Evolutionary conservation across 37 sponge, comb jelly and placozoan species (phyloP), one percentile per base, ranked within the genome.

Genomic region (Halisarca cf. caerulea): DNA sequence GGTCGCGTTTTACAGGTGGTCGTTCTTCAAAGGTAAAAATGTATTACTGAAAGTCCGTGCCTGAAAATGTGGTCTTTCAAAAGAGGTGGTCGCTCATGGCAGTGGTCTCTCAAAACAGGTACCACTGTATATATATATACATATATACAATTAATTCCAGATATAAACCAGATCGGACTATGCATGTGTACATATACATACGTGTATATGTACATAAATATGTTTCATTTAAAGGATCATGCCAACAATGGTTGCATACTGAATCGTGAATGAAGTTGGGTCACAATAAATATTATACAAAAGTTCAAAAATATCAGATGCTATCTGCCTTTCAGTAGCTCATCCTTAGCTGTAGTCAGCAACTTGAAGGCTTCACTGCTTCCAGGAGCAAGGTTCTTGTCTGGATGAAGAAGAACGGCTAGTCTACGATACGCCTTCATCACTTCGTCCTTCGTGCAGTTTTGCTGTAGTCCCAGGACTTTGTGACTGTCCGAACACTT

Each of bases 291-390:
- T n/a, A n/a, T n/a, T 30, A 66, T 66, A 30, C 21, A 73, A 30
- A 73, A 73, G 58, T 45, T 54, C 58, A 77, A 41, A 69, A 85
- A 72, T 78, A 11, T 59, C 9, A 62, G 5, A 7, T 30, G 30
- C 64, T 80, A 81, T 81, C 45, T 70, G 0, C 39, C 80, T 62
- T 38, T 87, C 27, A 94, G 66, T 4, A 94, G 47, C 4, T 88
- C 88, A 45, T 87, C 95, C 61, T 83, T 91, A 17, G 97, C 97
- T 57, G 62, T 68, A 21, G 83, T 83, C 4, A 98, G 57, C 2
- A 58, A 32, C 78, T 96, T 98, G 82, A 98, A 98, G 7, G 99
- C 99, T 39, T 98, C 99, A 2, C 90, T 95, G 83, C 94, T 91
- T 0, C 96, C 99, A 33, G 98, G 98, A 11, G 94, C 95, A 25